phyloP scores from a whole-genome alignment of 2,113 vertebrate species.

The Spheniscus mendiculus region DNA sequence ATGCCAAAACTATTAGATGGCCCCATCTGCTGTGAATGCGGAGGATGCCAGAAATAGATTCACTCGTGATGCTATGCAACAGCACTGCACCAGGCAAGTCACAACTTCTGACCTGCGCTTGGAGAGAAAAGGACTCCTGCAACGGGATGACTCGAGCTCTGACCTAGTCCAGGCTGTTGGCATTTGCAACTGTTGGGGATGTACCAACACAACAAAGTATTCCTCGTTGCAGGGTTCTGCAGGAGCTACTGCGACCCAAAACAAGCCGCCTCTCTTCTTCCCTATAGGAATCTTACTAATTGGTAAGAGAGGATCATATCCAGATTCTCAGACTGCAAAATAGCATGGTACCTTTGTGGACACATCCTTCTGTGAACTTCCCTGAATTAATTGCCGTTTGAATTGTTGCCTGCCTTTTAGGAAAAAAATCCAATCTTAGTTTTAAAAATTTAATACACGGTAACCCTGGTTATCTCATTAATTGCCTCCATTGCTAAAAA shows the following conservation, averaged over 20 bases:
- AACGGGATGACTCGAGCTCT: not conserved
- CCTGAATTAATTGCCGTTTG: not conserved
- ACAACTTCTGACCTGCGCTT: not conserved
- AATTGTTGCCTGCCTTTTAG: not conserved
- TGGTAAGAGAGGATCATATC: not conserved
- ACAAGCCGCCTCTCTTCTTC: not conserved
- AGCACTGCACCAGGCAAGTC: not conserved
- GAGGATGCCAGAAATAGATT: not conserved
- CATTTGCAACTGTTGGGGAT: not conserved
- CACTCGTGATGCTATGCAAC: not conserved
- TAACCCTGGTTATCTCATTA: not conserved
- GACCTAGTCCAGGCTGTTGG: not conserved
- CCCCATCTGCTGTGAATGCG: not conserved
- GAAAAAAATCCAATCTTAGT: not conserved
- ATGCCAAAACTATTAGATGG: not conserved
- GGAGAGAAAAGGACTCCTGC: not conserved
- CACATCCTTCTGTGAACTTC: not conserved
- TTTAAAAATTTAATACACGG: not conserved
- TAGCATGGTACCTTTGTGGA: not conserved
- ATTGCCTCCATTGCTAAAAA: not conserved
- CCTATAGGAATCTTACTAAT: not conserved
- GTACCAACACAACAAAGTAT: not conserved
- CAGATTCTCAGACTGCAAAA: not conserved
- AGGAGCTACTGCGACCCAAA: not conserved
- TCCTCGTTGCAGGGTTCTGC: not conserved